Evolutionary conservation across 2,888 invertebrate genomes (phyloP).

Genomic region (Mimumesa dahlbomi): DNA sequence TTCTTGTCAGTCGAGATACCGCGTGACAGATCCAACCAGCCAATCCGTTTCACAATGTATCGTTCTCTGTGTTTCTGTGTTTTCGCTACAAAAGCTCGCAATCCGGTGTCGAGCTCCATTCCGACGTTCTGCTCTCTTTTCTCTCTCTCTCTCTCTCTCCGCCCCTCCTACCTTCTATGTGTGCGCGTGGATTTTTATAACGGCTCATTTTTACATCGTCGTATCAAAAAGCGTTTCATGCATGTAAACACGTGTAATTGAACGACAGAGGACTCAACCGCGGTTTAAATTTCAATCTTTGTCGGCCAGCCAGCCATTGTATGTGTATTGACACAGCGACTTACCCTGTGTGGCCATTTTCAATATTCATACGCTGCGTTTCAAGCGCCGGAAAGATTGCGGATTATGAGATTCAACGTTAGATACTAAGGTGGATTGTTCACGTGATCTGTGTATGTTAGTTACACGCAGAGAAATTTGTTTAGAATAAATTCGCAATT

Average conservation of each 20-base stretch:
- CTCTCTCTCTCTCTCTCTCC: neutral
- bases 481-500: too few relatives aligned
- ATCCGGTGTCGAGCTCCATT: slow-evolving; percentile 44
- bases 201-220: slow-evolving; percentile 45
- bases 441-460: too few relatives aligned
- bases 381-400: too few relatives aligned
- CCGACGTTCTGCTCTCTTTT: slow-evolving; percentile 28
- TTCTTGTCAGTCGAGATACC: slow-evolving; percentile 64
- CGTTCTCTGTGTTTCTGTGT: slow-evolving; percentile 46
- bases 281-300: slow-evolving; percentile 55
- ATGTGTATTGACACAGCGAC: too few relatives aligned
- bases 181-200: too few relatives aligned
- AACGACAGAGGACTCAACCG: slow-evolving; percentile 29
- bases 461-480: too few relatives aligned
- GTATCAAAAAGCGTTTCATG: slow-evolving; percentile 49
- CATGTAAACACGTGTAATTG: slow-evolving; percentile 58
- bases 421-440: too few relatives aligned
- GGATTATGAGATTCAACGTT: too few relatives aligned
- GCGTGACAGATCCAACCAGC: slow-evolving; percentile 64
- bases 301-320: slow-evolving; percentile 23
- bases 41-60: slow-evolving; percentile 62
- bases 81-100: slow-evolving; percentile 54
- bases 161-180: too few relatives aligned
- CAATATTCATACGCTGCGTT: too few relatives aligned
- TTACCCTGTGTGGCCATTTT: too few relatives aligned